Conservation (phyloP, 2,888 invertebrate genomes). For the Ctena decussata region DNA sequence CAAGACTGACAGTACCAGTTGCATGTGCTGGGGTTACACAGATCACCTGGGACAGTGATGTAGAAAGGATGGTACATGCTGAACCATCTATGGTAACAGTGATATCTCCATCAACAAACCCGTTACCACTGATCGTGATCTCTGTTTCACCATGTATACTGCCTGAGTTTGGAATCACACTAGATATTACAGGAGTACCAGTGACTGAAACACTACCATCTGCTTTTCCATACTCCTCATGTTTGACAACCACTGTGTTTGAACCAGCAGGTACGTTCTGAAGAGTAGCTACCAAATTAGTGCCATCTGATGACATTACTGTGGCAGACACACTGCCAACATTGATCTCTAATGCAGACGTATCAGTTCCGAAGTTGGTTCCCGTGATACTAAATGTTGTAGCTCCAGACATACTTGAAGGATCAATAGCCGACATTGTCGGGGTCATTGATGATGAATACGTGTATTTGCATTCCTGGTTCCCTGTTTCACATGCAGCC, state of each 20-base stretch:
- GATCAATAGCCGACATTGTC: slow-evolving; percentile 51
- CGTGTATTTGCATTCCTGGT: slow-evolving; percentile 54
- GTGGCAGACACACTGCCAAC: slow-evolving; percentile 75
- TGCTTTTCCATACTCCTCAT: slow-evolving; percentile 63
- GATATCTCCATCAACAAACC: slow-evolving; percentile 64
- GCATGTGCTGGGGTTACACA: slow-evolving; percentile 69
- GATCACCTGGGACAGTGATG: slow-evolving; percentile 63
- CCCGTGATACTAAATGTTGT: slow-evolving; percentile 69
- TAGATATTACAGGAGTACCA: slow-evolving; percentile 54
- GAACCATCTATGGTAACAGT: slow-evolving; percentile 67
- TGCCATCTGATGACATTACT: slow-evolving; percentile 58
- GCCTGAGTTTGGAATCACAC: slow-evolving; percentile 67
- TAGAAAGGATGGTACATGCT: slow-evolving; percentile 61
- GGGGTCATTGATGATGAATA: slow-evolving; percentile 66
- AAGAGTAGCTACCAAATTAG: slow-evolving; percentile 67
- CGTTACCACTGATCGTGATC: slow-evolving; percentile 68
- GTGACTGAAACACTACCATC: slow-evolving; percentile 50
- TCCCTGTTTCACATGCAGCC: slow-evolving; percentile 61
- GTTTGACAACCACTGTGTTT: slow-evolving; percentile 64
- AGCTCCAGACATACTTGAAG: slow-evolving; percentile 57
- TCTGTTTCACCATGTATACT: slow-evolving; percentile 71
- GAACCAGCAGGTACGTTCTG: slow-evolving; percentile 70
- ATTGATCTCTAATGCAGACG: slow-evolving; percentile 60
- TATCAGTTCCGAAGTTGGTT: slow-evolving; percentile 53
- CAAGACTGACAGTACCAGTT: slow-evolving; percentile 60